Base-by-base conservation (phyloP, 2,888 invertebrate species). In the Opisthograptis luteolata region DNA sequence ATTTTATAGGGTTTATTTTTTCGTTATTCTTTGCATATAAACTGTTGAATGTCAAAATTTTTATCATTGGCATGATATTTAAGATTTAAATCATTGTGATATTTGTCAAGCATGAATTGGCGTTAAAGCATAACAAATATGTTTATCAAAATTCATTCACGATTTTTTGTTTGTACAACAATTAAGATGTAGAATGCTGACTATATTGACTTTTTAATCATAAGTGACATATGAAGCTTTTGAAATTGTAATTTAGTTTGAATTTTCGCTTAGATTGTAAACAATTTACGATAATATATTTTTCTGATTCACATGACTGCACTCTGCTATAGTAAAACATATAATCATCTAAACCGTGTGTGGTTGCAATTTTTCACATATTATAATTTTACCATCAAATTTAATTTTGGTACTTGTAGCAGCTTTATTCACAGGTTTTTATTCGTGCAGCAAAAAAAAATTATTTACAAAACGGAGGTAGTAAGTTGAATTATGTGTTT, bases 21-120 rank as follows among this genome's bases (percentile, higher is more conserved):
- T 47, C 48, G 14, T 50, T 57, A 55, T 58, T 58, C 35, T 61
- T 61, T 58, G 58, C 58, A 25, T 37, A 43, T 20, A 40, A 32
- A 40, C 43, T 17, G 22, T 32, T 13, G 42, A 22, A 20, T 46
- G 13, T 24, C 31, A 9, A 20, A 34, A 34, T n/a, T 25, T 45
- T 13, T 15, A 34, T 39, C 10, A 58, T 58, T 50, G 55, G 61
- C 61, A 61, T 61, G 58, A 42, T 24, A 39, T 34, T n/a, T 9
- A 36, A 37, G 45, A 39, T 34, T n/a, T 9, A 36, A 37, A 47
- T 39, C 12, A 42, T 47, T 39, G 14, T 32, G 9, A 25, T 12
- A 30, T 36, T 6, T 44, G 5, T 46, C 2, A 22, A 54, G 60
- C 60, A 58, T 51, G 60, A 40, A 43, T 44, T 44, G 30, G 27